Evolutionary conservation across 64 coral and sea anemone species (phyloP), one percentile per base, ranked within the genome.

Genomic region (Astreopora myriophthalma): DNA sequence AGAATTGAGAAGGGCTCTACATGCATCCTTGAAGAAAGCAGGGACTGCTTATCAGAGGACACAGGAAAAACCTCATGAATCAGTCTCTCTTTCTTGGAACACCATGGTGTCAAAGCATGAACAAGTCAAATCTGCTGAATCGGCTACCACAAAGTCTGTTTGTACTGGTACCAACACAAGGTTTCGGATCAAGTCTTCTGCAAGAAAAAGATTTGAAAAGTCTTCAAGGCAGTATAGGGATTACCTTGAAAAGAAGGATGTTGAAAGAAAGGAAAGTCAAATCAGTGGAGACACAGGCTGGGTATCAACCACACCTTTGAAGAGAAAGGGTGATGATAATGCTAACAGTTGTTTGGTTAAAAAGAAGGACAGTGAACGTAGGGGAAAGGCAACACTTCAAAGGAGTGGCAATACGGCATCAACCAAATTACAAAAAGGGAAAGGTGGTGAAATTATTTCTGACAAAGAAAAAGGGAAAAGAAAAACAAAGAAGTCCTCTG

Each of bases 1-100:
- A 17, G 97, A 94, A 17, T 84, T 99, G 39, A 89, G 94, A 75
- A 86, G 82, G 62, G 97, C 97, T 5, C 75, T 99, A 9, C 85
- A 96, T 83, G 97, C 94, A 19, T 99, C 97, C 10, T 23, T 99
- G 11, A 86, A 35, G 61, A 57, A 83, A 83, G 79, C 29, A 39
- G n/a, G 57, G 38, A 63, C 14, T 83, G 33, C 17, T 26, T 30
- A 63, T 14, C 17, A 22, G 34, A 83, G 48, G 26, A 79, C 64
- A 38, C 27, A 61, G 20, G 76, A 34, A 61, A 36, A 65, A 17
- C 29, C 57, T 8, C 5, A 0, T 39, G 31, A 83, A 83, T 34
- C 57, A 25, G 8, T 14, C 26, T 61, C 49, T 32, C 24, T 80
- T 34, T 61, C 22, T 31, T 35, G 19, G 6, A 37, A 36, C 12